Evolutionary conservation across 2,888 invertebrate species (phyloP).

Genomic region (Proisotoma minuta): DNA sequence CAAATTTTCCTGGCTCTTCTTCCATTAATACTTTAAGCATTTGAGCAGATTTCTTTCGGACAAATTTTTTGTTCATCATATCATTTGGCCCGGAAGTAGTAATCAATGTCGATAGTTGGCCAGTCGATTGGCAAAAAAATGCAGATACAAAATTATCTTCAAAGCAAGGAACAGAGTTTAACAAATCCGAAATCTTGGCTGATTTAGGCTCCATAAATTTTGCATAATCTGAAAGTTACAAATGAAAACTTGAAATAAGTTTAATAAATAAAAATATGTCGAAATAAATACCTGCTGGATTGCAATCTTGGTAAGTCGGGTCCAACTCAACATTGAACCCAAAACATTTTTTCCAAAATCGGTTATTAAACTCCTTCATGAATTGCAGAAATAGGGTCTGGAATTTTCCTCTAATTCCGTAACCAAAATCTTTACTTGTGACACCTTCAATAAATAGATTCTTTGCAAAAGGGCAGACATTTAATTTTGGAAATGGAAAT

Average conservation of each 20-base stretch:
- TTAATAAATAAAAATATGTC: no score
- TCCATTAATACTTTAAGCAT: slow-evolving; percentile 1
- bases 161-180: slow-evolving; percentile 1
- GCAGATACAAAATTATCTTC: slow-evolving; percentile 1
- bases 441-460: not conserved
- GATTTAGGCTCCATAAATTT: not conserved
- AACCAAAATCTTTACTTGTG: not conserved
- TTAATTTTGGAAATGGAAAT: not conserved
- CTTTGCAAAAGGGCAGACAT: not conserved
- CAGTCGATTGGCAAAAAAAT: slow-evolving; percentile 5
- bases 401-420: slow-evolving; percentile 11
- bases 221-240: no score
- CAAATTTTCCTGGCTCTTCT: not conserved
- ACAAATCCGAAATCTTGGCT: not conserved
- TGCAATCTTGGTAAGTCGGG: slow-evolving; percentile 8
- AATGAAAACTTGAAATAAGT: no score
- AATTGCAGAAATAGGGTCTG: slow-evolving; percentile 10
- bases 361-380: slow-evolving; percentile 7
- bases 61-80: slow-evolving; percentile 7
- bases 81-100: not conserved
- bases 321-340: slow-evolving; percentile 7
- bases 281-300: no score
- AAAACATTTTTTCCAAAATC: slow-evolving; percentile 9
- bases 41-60: not conserved
- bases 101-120: not conserved